Percentiles rank a stretch among this genome's conserved stretches.
Evolutionary conservation across 92 coral and sea anemone genomes (phyloP).

Genomic region (Phenganax stokvisi): DNA sequence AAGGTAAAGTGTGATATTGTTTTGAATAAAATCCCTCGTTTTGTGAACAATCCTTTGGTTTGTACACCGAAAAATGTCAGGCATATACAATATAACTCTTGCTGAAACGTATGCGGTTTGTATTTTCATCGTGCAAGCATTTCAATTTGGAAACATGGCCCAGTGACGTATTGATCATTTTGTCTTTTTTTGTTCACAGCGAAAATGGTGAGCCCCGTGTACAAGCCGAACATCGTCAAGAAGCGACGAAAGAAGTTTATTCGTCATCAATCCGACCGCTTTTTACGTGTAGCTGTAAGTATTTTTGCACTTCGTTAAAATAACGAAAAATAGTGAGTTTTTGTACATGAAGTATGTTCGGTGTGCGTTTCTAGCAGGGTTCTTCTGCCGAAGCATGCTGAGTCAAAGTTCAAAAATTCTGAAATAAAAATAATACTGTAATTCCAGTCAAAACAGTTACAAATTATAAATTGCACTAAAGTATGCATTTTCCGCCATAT

Average conservation of each 20-base stretch:
- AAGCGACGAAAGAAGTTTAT: constrained; percentile 87
- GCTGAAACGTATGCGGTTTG: not conserved
- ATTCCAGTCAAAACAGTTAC: no score
- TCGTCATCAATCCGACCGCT: constrained; percentile 98
- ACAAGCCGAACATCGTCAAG: constrained; percentile 67
- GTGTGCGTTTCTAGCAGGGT: no score
- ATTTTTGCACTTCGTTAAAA: not conserved
- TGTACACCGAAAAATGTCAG: not conserved
- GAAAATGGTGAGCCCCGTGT: constrained; percentile 43
- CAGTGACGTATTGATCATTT: not conserved
- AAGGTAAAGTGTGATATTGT: constrained; percentile 10
- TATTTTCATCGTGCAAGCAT: not conserved
- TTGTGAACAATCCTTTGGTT: not conserved
- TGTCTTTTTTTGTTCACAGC: constrained; percentile 7
- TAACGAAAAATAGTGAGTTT: not conserved
- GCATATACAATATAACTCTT: not conserved
- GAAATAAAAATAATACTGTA: no score
- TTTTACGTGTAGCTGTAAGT: constrained; percentile 76
- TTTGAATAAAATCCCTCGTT: constrained; percentile 19
- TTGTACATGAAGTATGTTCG: not conserved
- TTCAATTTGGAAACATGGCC: not conserved
- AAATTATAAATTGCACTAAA: no score
- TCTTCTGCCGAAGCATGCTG: no score
- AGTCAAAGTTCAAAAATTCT: no score
- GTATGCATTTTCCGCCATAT: no score